Evolutionary conservation across 2,113 vertebrate species (phyloP).

Genomic region (Ciconia maguari): DNA sequence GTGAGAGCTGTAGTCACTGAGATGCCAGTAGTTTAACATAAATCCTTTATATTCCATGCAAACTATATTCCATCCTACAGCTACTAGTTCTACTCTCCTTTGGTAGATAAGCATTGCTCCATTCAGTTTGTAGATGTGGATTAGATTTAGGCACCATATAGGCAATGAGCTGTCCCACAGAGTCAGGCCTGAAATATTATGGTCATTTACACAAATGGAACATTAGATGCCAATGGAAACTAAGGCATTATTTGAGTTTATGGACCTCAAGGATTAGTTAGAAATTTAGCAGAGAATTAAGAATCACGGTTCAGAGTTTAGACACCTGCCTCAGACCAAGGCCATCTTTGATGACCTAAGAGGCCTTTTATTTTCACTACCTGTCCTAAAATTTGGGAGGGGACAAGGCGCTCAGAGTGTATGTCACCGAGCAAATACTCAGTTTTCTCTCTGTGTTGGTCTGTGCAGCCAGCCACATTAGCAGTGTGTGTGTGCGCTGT

Average conservation of each 20-base stretch:
- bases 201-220: not conserved
- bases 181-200: not conserved
- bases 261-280: not conserved
- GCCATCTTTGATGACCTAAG: not conserved
- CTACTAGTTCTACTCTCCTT: not conserved
- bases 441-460: not conserved
- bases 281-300: not conserved
- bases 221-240: not conserved
- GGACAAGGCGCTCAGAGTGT: not conserved
- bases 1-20: not conserved
- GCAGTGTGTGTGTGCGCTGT: not conserved
- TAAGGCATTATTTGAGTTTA: not conserved
- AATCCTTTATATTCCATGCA: not conserved
- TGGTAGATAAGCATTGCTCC: not conserved
- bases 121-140: not conserved
- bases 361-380: not conserved
- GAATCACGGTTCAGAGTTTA: not conserved
- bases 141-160: not conserved
- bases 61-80: not conserved
- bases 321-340: not conserved
- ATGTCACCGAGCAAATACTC: not conserved
- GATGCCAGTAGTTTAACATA: not conserved
- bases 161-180: not conserved
- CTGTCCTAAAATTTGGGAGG: not conserved
- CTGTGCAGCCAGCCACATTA: not conserved